Evolutionary conservation across 2,888 invertebrate genomes (phyloP).

Genomic region (Seira ritae): DNA sequence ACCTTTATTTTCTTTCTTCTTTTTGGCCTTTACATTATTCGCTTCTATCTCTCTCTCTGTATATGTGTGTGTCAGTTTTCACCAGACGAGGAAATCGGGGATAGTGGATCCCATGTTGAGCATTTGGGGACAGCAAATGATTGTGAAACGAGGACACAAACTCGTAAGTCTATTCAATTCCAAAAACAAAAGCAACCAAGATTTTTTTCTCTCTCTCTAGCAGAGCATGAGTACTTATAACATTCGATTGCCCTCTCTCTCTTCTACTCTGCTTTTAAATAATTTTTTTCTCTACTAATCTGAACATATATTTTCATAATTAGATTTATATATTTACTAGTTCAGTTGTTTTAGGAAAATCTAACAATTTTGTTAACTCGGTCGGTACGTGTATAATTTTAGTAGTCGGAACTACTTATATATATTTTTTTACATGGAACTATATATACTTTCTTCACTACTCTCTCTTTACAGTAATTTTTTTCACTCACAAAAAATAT

Average conservation of each 20-base stretch:
- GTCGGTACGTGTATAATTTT: too few species aligned
- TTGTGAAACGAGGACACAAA: constrained; percentile 98
- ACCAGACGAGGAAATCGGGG: constrained; percentile 87
- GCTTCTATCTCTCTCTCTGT: constrained; percentile 58
- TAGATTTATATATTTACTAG: too few species aligned
- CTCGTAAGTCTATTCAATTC: constrained; percentile 85
- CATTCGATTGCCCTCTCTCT: neutral
- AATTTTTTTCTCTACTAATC: too few species aligned
- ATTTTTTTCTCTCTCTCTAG: constrained; percentile 40
- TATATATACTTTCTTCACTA: too few species aligned
- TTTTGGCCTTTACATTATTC: constrained; percentile 44
- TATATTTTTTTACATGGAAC: too few species aligned
- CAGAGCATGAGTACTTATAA: neutral
- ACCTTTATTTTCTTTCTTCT: constrained; percentile 27
- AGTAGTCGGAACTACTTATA: too few species aligned
- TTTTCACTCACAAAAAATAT: too few species aligned
- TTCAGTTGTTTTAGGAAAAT: too few species aligned
- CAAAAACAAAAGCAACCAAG: constrained; percentile 57
- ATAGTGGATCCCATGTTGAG: constrained; percentile 99
- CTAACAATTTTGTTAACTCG: too few species aligned
- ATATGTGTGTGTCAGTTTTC: constrained; percentile 77
- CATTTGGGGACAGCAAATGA: constrained; percentile 98
- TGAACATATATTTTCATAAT: too few species aligned
- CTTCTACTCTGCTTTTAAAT: neutral
- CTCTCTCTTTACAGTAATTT: too few species aligned